Base-by-base conservation (phyloP, 2,113 vertebrate species). In the Rhinolophus sinicus region DNA sequence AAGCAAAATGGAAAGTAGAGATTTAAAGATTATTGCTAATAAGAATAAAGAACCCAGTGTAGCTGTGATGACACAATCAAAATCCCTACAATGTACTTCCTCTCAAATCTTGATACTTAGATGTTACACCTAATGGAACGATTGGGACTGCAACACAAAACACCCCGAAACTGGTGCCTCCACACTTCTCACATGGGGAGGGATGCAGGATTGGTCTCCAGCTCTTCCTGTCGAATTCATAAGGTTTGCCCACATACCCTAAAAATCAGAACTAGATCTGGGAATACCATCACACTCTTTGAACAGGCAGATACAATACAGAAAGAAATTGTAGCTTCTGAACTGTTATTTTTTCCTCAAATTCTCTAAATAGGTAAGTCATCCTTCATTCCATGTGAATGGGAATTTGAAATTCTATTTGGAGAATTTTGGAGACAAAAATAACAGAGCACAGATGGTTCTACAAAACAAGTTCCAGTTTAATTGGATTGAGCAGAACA, bases 131-230 rank as follows among this genome's bases (percentile, higher is more conserved):
- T 90, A 21, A 28, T 47, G 4, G 16, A 40, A 85, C 28, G 0
- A 7, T 9, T 33, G 9, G 26, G 3, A 56, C 10, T 22, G 13
- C 1, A 90, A 11, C 28, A 33, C 21, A 70, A 26, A 69, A 47
- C 10, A 33, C 0, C 9, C 1, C 12, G 1, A 8, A 47, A 50
- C 7, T 5, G 2, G 70, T 81, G 13, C 40, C 44, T 95, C 50
- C 5, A n/a, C 9, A 11, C 0, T 81, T 73, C 16, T 30, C 28
- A 21, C 1, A 3, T 4, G 2, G 11, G 47, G 5, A 64, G 3
- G 8, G 3, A 58, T n/a, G 30, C 6, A 88, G 1, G 35, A n/a
- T n/a, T 38, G 10, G 38, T 30, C 2, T 76, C 47, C 2, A 87
- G 3, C 78, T 89, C 0, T 60, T 69, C 13, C 13, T 65, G 6